Percentiles rank a stretch among this genome's conserved stretches.
Evolutionary conservation across 30 jellyfish, hydroid and myxozoan genomes (phyloP).

Genomic region (Turritopsis dohrnii): DNA sequence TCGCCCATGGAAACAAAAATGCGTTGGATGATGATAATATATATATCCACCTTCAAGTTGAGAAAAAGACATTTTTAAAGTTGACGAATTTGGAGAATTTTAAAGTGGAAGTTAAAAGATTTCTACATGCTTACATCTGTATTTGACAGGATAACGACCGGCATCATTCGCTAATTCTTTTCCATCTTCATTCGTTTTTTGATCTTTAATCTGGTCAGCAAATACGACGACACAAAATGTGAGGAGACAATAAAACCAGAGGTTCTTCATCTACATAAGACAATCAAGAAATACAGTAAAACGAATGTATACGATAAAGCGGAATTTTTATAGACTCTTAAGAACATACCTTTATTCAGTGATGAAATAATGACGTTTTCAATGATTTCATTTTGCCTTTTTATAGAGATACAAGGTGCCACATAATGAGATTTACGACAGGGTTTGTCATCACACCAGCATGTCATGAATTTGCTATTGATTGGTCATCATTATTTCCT

Average conservation of each 20-base stretch:
- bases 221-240: background rate
- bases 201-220: background rate
- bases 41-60: background rate
- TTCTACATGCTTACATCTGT: too few relatives aligned
- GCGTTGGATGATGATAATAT: background rate
- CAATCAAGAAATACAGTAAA: too few relatives aligned
- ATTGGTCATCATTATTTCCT: background rate
- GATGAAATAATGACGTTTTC: too few relatives aligned
- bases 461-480: too few relatives aligned
- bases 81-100: background rate
- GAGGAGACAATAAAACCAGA: background rate
- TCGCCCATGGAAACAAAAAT: background rate
- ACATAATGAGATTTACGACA: background rate
- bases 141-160: background rate
- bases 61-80: too few relatives aligned
- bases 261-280: background rate
- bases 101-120: background rate
- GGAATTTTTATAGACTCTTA: too few relatives aligned
- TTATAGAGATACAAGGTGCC: background rate
- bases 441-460: background rate
- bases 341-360: too few relatives aligned
- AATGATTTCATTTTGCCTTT: background rate
- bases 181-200: background rate
- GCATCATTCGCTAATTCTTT: background rate
- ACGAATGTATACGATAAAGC: too few relatives aligned